Percentiles rank a stretch among this genome's conserved stretches.
phyloP scores from a whole-genome alignment of 2,113 vertebrate genomes.

The Malurus melanocephalus region DNA sequence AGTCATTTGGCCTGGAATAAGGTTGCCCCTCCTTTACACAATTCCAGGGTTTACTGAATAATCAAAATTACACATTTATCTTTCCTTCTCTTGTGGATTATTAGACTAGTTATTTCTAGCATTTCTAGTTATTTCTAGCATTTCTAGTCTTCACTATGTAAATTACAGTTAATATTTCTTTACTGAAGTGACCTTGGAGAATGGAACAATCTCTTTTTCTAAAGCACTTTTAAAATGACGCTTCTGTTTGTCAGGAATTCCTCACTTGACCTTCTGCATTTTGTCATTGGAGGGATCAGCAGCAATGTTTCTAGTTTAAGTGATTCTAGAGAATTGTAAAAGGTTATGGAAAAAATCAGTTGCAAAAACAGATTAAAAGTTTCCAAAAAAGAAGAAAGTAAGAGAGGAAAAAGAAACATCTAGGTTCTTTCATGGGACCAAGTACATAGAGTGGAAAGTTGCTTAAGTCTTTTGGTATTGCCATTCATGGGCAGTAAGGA shows the following conservation, averaged over 20 bases:
- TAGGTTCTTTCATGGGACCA: conserved; percentile 68
- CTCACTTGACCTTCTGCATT: conserved; percentile 52
- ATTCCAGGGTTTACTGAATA: background rate
- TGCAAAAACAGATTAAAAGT: conserved; percentile 63
- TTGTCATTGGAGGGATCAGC: conserved; percentile 27
- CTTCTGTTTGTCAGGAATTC: conserved; percentile 29
- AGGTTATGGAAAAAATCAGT: conserved; percentile 62
- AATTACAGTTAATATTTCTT: conserved; percentile 1
- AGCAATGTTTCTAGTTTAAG: conserved; percentile 53
- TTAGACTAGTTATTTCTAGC: background rate
- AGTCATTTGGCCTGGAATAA: conserved; percentile 11
- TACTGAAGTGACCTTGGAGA: background rate
- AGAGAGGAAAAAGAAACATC: conserved; percentile 70
- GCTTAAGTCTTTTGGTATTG: conserved; percentile 74
- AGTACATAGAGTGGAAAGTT: conserved; percentile 70
- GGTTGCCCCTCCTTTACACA: background rate
- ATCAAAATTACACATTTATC: background rate
- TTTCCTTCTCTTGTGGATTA: conserved; percentile 22
- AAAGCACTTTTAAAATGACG: conserved; percentile 26
- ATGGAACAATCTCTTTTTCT: conserved; percentile 21
- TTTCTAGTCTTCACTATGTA: background rate
- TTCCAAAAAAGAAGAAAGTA: conserved; percentile 32
- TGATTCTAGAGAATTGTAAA: conserved; percentile 61
- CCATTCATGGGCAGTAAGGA: conserved; percentile 75
- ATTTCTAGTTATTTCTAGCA: background rate